Evolutionary conservation across 2,113 vertebrate species (phyloP).

Genomic region (Thomomys bottae): DNA sequence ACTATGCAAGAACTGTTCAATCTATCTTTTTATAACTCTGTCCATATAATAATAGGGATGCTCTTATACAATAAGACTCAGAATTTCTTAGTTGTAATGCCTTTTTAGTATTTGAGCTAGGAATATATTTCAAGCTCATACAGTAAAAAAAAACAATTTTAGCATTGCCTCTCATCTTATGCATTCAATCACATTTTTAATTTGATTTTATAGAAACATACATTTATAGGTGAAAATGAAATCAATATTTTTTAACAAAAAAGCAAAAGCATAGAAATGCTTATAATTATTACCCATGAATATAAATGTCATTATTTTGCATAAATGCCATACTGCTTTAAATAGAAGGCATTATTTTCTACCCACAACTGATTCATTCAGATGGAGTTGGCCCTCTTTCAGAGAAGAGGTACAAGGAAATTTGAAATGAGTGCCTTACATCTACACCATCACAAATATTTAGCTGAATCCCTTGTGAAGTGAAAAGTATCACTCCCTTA

Average conservation of each 20-base stretch:
- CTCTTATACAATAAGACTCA: not conserved
- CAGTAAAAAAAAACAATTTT: not conserved
- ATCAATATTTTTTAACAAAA: not conserved
- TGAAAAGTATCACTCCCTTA: not conserved
- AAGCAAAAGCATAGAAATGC: not conserved
- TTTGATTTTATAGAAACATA: not conserved
- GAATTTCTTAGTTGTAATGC: not conserved
- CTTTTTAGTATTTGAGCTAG: not conserved
- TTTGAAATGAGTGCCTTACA: slow-evolving; percentile 21
- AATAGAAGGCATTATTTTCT: not conserved
- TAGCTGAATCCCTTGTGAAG: slow-evolving; percentile 18
- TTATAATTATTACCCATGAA: not conserved
- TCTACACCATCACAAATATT: slow-evolving; percentile 13
- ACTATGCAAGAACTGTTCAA: not conserved
- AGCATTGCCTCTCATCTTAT: not conserved
- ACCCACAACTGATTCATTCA: not conserved
- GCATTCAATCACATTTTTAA: not conserved
- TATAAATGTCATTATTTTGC: not conserved
- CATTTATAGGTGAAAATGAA: not conserved
- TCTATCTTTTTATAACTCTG: not conserved
- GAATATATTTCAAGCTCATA: not conserved
- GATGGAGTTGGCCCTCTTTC: not conserved
- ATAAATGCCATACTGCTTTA: slow-evolving; percentile 15
- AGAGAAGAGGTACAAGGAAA: slow-evolving; percentile 11
- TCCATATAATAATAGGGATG: not conserved